Base-by-base conservation (phyloP, 2,797 vertebrate genomes). In the Chanos chanos region DNA sequence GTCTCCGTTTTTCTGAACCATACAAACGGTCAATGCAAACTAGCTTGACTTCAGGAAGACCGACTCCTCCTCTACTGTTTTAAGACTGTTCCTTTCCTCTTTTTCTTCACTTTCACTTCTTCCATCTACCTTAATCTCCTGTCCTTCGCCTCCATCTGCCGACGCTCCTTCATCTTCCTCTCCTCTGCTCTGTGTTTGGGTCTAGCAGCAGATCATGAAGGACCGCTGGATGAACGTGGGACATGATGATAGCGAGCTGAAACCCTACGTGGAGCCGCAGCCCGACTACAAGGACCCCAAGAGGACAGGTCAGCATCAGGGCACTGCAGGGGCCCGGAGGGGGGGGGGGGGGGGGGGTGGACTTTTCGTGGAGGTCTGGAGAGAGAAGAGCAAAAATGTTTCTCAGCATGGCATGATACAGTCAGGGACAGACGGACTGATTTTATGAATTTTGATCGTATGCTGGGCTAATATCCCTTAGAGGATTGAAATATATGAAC, bases 221-320 rank as follows among this genome's bases (percentile, higher is more conserved):
- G 91, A 92, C 65, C 87, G 90, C 2, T 92, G 91, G 91, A 93
- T 93, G 91, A 93, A 93, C 3, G 89, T 91, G 67, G 90, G 91
- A 7, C 79, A 92, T 0, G 91, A 92, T 60, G 91, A 92, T 0
- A 90, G 92, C 1, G 91, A 92, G 43, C 71, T 93, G 9, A 91
- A 89, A 69, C 91, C 91, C 59, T 92, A 91, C 1, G 59, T 87
- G 66, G 91, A 93, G 55, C 91, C 91, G 0, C 79, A 87, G 53
- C 91, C 90, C 1, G 90, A 93, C 73, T 92, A 91, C 75, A 92
- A 91, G 60, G 91, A 92, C 66, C 90, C 91, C 18, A 83, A 85
- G 61, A 83, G 91, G 78, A 92, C 89, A 92, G 91, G 91, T 91
- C 55, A 75, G 76, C 58, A 57, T 49, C 63, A 58, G 58, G 57